Conservation (phyloP, 2,113 vertebrate genomes). For the Micronisus gabar region DNA sequence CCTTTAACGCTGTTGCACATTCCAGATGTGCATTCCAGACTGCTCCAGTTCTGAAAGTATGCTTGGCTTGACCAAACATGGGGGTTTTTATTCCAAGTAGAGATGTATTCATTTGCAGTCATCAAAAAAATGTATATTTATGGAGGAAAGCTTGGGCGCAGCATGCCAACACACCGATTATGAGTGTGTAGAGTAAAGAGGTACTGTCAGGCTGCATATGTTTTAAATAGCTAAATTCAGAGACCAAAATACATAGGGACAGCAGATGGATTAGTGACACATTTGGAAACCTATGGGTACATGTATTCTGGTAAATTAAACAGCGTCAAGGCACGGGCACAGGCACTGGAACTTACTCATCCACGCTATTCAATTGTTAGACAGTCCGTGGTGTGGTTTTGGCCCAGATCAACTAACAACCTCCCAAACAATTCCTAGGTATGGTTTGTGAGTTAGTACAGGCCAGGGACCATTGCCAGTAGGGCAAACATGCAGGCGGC, state of each 20-base stretch:
- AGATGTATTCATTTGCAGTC: conserved; percentile 20
- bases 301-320: not conserved
- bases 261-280: not conserved
- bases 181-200: not conserved
- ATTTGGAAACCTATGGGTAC: not conserved
- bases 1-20: not conserved
- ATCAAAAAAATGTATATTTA: conserved; percentile 39
- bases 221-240: conserved; percentile 23
- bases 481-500: not conserved
- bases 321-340: not conserved
- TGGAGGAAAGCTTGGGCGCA: not conserved
- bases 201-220: conserved; percentile 9
- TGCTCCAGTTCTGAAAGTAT: not conserved
- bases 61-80: conserved; percentile 18
- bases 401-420: not conserved
- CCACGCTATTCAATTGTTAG: not conserved
- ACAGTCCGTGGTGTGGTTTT: not conserved
- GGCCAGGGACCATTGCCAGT: not conserved
- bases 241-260: not conserved
- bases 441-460: not conserved
- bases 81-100: not conserved
- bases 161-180: not conserved
- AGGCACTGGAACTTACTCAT: not conserved
- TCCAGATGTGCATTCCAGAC: conserved; percentile 36
- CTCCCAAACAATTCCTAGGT: conserved; percentile 1